Percentiles rank a stretch among this genome's conserved stretches.
These are phyloP conservation scores for Erebia aethiops DNA, from an alignment of 2,888 invertebrate genomes.

Conservation along the genomic window DNA sequence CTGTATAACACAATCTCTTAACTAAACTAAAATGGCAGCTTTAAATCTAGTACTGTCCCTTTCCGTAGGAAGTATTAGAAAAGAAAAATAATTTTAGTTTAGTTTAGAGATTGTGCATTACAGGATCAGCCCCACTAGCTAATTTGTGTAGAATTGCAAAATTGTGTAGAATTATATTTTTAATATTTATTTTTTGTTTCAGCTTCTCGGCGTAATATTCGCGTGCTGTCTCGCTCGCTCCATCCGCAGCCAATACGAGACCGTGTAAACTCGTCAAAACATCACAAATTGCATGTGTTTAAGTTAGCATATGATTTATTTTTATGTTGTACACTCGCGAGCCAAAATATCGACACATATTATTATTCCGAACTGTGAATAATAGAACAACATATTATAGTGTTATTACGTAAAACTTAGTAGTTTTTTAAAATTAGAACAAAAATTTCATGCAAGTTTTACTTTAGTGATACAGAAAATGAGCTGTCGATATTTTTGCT, in stretches of 20 bases:
- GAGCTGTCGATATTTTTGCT: neutral
- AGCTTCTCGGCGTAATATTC: constrained; percentile 94
- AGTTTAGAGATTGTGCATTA: too few species aligned
- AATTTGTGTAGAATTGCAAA: too few species aligned
- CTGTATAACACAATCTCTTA: too few species aligned
- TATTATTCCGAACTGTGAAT: neutral
- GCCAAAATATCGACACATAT: neutral
- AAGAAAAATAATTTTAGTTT: too few species aligned
- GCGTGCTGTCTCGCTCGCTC: constrained; percentile 96
- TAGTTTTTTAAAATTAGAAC: neutral
- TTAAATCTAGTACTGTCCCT: too few species aligned
- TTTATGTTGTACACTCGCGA: constrained; percentile 17
- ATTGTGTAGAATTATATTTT: too few species aligned
- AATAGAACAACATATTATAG: neutral
- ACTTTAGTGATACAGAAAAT: neutral
- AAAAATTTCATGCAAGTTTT: constrained; percentile 6
- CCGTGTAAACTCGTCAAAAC: constrained; percentile 80
- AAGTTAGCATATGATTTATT: constrained; percentile 15
- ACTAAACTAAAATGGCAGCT: too few species aligned
- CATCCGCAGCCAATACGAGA: constrained; percentile 96
- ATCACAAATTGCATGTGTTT: constrained; percentile 19
- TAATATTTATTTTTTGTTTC: constrained; percentile 54
- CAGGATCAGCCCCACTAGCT: too few species aligned
- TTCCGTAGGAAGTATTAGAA: too few species aligned
- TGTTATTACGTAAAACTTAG: neutral